phyloP scores from a whole-genome alignment of 1,140 invertebrate genomes.

The Apocrypta bakeri region DNA sequence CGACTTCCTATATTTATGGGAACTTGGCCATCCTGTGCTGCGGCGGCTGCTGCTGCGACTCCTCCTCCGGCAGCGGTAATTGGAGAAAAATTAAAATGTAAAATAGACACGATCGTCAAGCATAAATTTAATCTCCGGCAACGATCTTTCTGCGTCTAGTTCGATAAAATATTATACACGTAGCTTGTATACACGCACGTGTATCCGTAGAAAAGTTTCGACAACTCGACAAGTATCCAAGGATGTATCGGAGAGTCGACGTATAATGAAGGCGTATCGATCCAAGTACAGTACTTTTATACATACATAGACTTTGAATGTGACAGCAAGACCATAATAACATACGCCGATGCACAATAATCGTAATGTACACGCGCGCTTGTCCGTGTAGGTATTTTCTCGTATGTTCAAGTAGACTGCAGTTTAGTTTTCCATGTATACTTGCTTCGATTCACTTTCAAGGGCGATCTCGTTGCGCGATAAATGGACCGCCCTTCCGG shows the following conservation, averaged over 20 bases:
- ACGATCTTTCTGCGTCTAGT: too few species aligned
- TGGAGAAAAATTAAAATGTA: neutral
- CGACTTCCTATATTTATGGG: neutral
- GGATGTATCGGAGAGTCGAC: neutral
- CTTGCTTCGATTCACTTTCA: neutral
- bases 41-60: too few species aligned
- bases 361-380: neutral
- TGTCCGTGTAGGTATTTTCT: neutral
- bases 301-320: neutral
- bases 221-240: neutral
- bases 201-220: neutral
- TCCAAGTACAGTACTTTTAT: neutral
- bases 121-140: neutral
- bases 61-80: neutral
- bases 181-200: too few species aligned
- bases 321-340: neutral
- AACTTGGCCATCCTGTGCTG: neutral
- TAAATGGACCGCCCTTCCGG: too few species aligned
- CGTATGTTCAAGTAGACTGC: too few species aligned
- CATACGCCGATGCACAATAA: neutral
- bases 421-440: neutral
- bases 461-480: constrained; percentile 19
- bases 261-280: neutral
- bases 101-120: neutral
- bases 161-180: neutral